Percentiles rank a stretch among this genome's conserved stretches.
Evolutionary conservation across 1,140 invertebrate genomes (phyloP).

Genomic region (Matsumurasca onukii): DNA sequence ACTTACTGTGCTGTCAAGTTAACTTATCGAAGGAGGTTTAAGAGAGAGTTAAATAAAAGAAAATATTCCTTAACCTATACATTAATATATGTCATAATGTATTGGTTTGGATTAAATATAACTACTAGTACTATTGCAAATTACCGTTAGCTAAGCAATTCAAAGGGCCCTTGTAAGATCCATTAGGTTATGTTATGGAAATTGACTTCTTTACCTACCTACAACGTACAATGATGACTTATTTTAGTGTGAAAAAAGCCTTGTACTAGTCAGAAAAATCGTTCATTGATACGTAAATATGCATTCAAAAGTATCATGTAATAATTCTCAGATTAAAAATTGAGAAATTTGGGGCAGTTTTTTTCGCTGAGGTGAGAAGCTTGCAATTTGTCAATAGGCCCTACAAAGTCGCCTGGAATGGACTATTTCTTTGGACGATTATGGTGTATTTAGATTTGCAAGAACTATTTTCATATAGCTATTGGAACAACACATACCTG

Average conservation of each 20-base stretch:
- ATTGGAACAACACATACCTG: slow-evolving; percentile 48
- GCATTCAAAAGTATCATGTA: not conserved
- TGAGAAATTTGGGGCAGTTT: slow-evolving; percentile 13
- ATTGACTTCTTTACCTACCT: too few species aligned
- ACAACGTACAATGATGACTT: too few species aligned
- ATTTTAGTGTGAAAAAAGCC: too few species aligned
- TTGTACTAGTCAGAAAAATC: not conserved
- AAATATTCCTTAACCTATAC: too few species aligned
- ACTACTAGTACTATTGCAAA: not conserved
- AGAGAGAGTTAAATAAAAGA: too few species aligned
- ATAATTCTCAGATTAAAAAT: not conserved
- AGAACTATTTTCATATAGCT: not conserved
- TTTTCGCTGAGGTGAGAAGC: slow-evolving; percentile 21
- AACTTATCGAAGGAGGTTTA: too few species aligned
- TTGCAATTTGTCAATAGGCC: slow-evolving; percentile 21
- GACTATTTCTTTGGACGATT: not conserved
- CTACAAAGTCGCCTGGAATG: not conserved
- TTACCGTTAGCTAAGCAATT: not conserved
- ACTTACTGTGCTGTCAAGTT: too few species aligned
- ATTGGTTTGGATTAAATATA: not conserved
- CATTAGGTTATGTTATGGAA: not conserved
- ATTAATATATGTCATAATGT: too few species aligned
- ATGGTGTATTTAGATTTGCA: not conserved
- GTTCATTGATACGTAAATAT: not conserved
- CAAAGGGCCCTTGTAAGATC: not conserved